phyloP scores from a whole-genome alignment of 2,888 invertebrate genomes.

The Spodoptera exigua region DNA sequence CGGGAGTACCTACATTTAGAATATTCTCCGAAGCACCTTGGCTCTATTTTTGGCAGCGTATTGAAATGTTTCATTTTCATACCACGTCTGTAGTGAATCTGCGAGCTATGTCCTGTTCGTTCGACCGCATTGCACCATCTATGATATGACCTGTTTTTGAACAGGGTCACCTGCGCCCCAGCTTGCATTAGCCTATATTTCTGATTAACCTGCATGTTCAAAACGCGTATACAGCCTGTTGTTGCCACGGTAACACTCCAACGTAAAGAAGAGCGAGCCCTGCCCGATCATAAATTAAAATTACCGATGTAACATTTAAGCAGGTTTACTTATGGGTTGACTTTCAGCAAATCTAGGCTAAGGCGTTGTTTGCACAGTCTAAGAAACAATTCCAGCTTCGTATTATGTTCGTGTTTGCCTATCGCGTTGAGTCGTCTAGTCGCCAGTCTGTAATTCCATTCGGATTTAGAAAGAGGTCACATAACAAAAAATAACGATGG shows the following conservation, averaged over 20 bases:
- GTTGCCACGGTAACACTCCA: constrained; percentile 26
- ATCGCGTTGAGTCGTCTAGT: constrained; percentile 4
- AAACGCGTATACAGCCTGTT: constrained; percentile 14
- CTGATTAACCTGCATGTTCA: constrained; percentile 39
- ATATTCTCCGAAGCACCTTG: constrained; percentile 31
- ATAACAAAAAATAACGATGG: constrained; percentile 25
- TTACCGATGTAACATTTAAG: constrained; percentile 17
- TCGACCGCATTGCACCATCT: constrained; percentile 43
- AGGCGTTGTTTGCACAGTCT: constrained; percentile 5
- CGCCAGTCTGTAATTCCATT: constrained; percentile 8
- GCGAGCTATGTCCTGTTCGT: constrained; percentile 27
- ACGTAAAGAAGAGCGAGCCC: constrained; percentile 16
- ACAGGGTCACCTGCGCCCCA: constrained; percentile 43
- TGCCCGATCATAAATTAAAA: constrained; percentile 32
- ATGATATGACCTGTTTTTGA: constrained; percentile 51
- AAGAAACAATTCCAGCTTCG: neutral
- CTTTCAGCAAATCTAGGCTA: constrained; percentile 10
- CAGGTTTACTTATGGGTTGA: constrained; percentile 4
- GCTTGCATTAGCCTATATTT: constrained; percentile 44
- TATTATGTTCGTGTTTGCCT: constrained; percentile 2
- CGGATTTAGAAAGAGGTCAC: neutral
- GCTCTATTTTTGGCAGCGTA: constrained; percentile 44
- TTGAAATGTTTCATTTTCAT: constrained; percentile 35
- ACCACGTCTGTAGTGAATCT: constrained; percentile 18
- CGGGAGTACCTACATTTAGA: constrained; percentile 16